These are phyloP conservation scores for Peromyscus leucopus DNA, from an alignment of 2,113 vertebrate genomes.

Conservation along the genomic window DNA sequence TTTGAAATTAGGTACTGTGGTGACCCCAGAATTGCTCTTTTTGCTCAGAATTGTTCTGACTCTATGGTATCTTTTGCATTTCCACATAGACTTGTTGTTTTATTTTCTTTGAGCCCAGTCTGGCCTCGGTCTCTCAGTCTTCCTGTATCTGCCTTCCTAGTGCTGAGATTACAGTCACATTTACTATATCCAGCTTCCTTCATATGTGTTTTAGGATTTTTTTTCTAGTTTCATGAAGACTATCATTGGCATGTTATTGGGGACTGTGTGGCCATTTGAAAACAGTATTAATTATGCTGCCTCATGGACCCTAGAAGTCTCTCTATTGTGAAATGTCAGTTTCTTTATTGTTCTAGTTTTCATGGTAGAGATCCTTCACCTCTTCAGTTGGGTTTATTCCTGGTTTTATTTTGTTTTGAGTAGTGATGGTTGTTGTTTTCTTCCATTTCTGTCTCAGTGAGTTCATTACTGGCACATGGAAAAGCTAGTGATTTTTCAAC, in stretches of 20 bases:
- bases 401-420: neutral
- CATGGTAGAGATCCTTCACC: neutral
- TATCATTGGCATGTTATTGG: neutral
- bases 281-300: neutral
- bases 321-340: neutral
- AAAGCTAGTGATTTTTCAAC: neutral
- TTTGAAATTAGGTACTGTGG: neutral
- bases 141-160: neutral
- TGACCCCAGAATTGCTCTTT: neutral
- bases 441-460: neutral
- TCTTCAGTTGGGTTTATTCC: neutral
- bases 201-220: neutral
- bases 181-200: neutral
- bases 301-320: neutral
- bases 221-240: neutral
- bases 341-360: neutral
- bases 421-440: neutral
- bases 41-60: neutral
- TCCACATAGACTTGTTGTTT: neutral
- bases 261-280: neutral
- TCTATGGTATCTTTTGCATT: neutral
- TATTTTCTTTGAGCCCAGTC: neutral
- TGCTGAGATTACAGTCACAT: neutral
- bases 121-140: neutral
- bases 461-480: neutral